These are phyloP conservation scores for Cheilosia impressa DNA, from an alignment of 2,888 invertebrate genomes.

Conservation along the genomic window DNA sequence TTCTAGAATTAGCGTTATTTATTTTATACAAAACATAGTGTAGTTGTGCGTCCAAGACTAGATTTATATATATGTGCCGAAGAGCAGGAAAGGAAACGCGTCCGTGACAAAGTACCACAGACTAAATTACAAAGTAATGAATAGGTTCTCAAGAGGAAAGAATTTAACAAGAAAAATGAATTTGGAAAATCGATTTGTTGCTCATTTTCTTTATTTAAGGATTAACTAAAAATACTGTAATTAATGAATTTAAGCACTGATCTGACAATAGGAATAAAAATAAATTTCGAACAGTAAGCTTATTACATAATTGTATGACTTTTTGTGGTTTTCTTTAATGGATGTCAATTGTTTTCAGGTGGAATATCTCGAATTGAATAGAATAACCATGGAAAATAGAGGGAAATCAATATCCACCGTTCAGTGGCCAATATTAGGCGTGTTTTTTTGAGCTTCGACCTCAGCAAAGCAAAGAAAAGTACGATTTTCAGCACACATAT, in stretches of 20 bases:
- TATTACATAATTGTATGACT: neutral
- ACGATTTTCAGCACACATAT: too few relatives aligned
- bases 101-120: conserved; percentile 10
- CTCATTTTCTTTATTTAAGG: conserved; percentile 15
- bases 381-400: too few relatives aligned
- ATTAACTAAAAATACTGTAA: conserved; percentile 36
- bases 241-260: conserved; percentile 64
- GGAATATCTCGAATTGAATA: too few relatives aligned
- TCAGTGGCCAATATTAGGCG: too few relatives aligned
- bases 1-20: conserved; percentile 51
- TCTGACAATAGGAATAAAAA: conserved; percentile 54
- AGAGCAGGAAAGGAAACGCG: neutral
- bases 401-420: too few relatives aligned
- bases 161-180: conserved; percentile 27
- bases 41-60: conserved; percentile 20
- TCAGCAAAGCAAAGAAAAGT: too few relatives aligned
- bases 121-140: neutral
- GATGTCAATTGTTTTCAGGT: neutral
- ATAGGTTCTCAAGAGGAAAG: conserved; percentile 6
- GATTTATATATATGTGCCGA: conserved; percentile 4
- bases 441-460: too few relatives aligned
- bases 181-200: conserved; percentile 1
- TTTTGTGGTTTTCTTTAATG: neutral
- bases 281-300: conserved; percentile 28
- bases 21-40: conserved; percentile 26